Evolutionary conservation across 2,888 invertebrate species (phyloP), one percentile per base, ranked within the genome.

Genomic region (Drosophila leonis): DNA sequence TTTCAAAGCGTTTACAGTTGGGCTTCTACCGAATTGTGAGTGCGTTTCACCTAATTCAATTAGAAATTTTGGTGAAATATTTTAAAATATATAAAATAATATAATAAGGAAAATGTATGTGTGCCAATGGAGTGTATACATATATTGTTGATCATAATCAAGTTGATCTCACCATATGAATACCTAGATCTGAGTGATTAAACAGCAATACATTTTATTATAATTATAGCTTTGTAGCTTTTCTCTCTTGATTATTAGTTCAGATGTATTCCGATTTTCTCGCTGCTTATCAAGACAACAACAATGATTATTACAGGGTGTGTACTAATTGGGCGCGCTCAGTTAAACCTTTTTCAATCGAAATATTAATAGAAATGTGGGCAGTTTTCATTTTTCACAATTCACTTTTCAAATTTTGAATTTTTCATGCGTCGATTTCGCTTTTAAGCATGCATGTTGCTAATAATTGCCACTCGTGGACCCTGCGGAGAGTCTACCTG

Each of bases 1-100:
- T 59, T 71, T 65, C 75, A 41, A 41, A 37, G 79, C 64, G 86
- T 54, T 75, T 31, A 18, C 41, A 57, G 48, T 54, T 33, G 20
- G 18, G 48, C 31, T 18, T 51, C 49, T 41, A 24, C 5, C 35
- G 35, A 35, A 27, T 27, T 20, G 59, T 59, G 20, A 37, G 59
- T 48, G 29, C 10, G 10, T 48, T 37, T 39, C 15, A 24, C 1
- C 10, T 1, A 42, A 7, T 20, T 48, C 0, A 24, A 35, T 42
- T 33, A 15, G 7, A 20, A 7, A 61, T 13, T 61, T 24, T 4
- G 0, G n/a, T 29, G 10, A 29, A 29, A 48, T 10, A 24, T 2
- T 20, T 0, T 10, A 20, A 42, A 5, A 41, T 41, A 13, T 13
- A 35, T 13, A 35, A 37, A 37, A 3, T 35, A 35, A 35, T 37